Conservation (phyloP, 2,888 invertebrate species). For the Ennomos erosarius region DNA sequence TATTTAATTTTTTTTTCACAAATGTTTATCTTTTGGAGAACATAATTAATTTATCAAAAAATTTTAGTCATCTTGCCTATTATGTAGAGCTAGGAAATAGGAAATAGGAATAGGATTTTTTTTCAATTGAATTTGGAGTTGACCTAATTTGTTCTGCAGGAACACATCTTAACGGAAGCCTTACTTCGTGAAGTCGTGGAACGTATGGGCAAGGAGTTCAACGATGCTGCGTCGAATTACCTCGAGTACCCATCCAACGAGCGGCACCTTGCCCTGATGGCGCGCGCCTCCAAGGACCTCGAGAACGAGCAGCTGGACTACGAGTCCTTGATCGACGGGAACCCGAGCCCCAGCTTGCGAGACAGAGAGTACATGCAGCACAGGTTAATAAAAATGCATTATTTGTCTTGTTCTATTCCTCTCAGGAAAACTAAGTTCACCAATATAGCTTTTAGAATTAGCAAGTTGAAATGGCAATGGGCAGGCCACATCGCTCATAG, state of each 20-base stretch:
- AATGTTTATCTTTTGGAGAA: too few species aligned
- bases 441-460: too few species aligned
- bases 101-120: too few species aligned
- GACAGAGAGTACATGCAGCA: constrained; percentile 96
- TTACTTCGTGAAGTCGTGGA: constrained; percentile 91
- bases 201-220: constrained; percentile 91
- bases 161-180: constrained; percentile 88
- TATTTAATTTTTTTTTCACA: too few species aligned
- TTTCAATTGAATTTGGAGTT: too few species aligned
- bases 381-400: constrained; percentile 70
- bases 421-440: too few species aligned
- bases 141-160: constrained; percentile 58
- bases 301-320: constrained; percentile 89
- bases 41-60: too few species aligned
- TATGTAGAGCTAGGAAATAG: too few species aligned
- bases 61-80: too few species aligned
- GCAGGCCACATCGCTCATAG: too few species aligned
- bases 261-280: constrained; percentile 74
- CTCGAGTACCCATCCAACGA: constrained; percentile 86
- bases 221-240: constrained; percentile 87
- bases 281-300: constrained; percentile 84
- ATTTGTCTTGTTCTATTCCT: constrained; percentile 7
- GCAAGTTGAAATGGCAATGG: too few species aligned
- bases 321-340: constrained; percentile 88
- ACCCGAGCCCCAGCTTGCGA: constrained; percentile 91